Percentiles rank a stretch among this genome's conserved stretches.
phyloP scores from a whole-genome alignment of 2,888 invertebrate species.

The Scaptomyza caliginosa region DNA sequence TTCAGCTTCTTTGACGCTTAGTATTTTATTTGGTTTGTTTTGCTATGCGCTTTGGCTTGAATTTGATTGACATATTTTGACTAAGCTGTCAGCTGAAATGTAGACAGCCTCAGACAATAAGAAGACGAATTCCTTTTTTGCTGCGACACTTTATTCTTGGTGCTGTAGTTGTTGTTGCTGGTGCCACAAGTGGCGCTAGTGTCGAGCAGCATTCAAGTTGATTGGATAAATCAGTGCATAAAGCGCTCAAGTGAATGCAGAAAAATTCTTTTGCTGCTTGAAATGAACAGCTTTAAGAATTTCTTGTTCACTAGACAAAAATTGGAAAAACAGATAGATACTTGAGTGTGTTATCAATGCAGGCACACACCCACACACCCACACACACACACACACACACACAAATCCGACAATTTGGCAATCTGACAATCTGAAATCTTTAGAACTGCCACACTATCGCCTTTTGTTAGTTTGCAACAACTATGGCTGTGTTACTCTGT shows the following conservation, averaged over 20 bases:
- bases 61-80: constrained; percentile 76
- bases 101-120: constrained; percentile 56
- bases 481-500: constrained; percentile 25
- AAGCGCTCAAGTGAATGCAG: constrained; percentile 45
- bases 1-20: constrained; percentile 26
- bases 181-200: constrained; percentile 33
- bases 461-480: constrained; percentile 22
- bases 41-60: constrained; percentile 29
- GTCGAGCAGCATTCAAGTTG: constrained; percentile 51
- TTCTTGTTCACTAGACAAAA: background rate
- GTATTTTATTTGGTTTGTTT: constrained; percentile 53
- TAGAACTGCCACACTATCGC: constrained; percentile 32
- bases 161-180: constrained; percentile 31
- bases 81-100: constrained; percentile 67
- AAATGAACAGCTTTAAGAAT: constrained; percentile 34
- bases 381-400: too few species aligned
- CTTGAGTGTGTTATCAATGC: constrained; percentile 34
- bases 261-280: constrained; percentile 14
- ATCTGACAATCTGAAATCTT: constrained; percentile 35
- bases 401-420: constrained; percentile 33
- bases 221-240: constrained; percentile 39
- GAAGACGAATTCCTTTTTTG: constrained; percentile 27
- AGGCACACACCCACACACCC: too few species aligned
- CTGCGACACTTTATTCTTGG: constrained; percentile 28
- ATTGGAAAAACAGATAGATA: background rate